Base-by-base conservation (phyloP, 2,797 vertebrate species). In the Hydrocynus forskahlii region DNA sequence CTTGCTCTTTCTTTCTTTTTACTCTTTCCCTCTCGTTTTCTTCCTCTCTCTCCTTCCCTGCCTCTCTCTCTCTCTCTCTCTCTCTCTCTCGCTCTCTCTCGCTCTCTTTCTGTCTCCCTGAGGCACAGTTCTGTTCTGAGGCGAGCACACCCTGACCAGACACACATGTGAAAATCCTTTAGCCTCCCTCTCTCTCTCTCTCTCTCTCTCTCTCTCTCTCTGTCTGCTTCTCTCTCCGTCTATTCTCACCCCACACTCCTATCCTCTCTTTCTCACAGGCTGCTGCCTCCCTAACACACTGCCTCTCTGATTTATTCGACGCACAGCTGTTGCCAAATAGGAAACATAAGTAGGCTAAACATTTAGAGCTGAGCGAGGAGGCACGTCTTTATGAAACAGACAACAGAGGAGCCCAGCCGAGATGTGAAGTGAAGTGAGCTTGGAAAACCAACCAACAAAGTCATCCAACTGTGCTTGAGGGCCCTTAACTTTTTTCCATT, bases 301-400 rank as follows among this genome's bases (percentile, higher is more conserved):
- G 92, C 92, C 91, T 93, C 71, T 45, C 92, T 93, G 92, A 94
- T 95, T 94, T 95, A 94, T 95, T 95, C 91, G 88, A 89, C 92
- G 88, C 82, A 88, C 90, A 88, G 91, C 90, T 92, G 91, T 90
- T 91, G 93, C 93, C 91, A 94, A 94, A 94, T 91, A 93, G 93
- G 93, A 95, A 95, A 94, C 93, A 94, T 93, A 90, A 94, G 93
- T 63, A 17, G 62, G 62, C 62, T 92, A 94, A 95, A 94, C 92
- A 94, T 94, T 94, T 93, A 92, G 89, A 88, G 89, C 89, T 74
- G 76, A 85, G 91, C 75, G 9, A n/a, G n/a, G n/a, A n/a, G n/a
- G n/a, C n/a, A n/a, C n/a, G 59, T 76, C 40, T 35, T 17, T 29
- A 81, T 79, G 83, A 84, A 86, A 86, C n/a, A n/a, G 68, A 84